Base-by-base conservation (phyloP, 2,113 vertebrate species). In the Hemiprocne comata region DNA sequence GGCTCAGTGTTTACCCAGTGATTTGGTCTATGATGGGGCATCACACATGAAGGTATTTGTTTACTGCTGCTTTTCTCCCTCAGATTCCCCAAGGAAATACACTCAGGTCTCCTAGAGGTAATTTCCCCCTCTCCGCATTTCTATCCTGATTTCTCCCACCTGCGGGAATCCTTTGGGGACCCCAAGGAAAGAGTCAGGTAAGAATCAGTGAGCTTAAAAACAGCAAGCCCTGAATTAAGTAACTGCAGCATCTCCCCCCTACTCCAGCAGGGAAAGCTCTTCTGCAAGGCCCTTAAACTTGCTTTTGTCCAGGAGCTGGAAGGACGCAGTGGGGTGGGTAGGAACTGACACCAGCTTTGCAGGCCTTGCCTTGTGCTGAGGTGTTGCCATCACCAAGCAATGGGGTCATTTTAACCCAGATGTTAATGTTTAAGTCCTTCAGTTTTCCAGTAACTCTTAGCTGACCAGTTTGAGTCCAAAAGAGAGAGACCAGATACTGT, bases 141-240 rank as follows among this genome's bases (percentile, higher is more conserved):
- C 97, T 99, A 99, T 87, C 99, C 99, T 34, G 99, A 99, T 97
- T 99, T 99, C 95, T 99, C 99, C 40, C 98, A 97, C 57, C 98
- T 99, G 55, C 95, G 98, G 51, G 99, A 99, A 97, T 99, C 99
- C 50, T 99, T 99, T 54, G 99, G 99, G 21, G 99, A 99, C 96
- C 99, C 99, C 34, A 99, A 99, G 92, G 99, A 99, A 95, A 98
- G 99, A 97, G 99, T 99, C 97, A 98, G 98, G 99, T 99, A 97
- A 96, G 74, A 53, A 40, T 16, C n/a, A 66, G 26, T 58, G 67
- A 60, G 2, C 48, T 95, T 54, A 48, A 34, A 54, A 77, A 8
- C 57, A 75, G 28, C 48, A 78, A 78, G 64, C n/a, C 46, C 64
- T 90, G 69, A 80, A 29, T 61, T 64, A 74, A 90, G 17, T 48